These are phyloP conservation scores for Glossophaga mutica DNA, from an alignment of 2,797 vertebrate species.

Conservation along the genomic window DNA sequence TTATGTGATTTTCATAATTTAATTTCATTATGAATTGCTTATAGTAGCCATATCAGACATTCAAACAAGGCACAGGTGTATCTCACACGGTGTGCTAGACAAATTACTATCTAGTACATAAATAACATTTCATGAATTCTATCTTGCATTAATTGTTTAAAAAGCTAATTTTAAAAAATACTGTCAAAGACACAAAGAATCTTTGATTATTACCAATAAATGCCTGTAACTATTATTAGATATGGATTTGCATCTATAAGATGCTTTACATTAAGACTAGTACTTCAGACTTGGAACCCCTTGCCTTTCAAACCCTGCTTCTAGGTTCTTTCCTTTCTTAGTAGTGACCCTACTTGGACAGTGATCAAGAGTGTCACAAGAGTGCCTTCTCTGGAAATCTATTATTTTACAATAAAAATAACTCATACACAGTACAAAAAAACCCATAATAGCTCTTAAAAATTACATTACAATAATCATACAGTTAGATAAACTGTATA, in stretches of 20 bases:
- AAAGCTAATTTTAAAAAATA: background rate
- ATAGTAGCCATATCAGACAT: background rate
- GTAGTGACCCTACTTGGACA: background rate
- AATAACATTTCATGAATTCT: background rate
- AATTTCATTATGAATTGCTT: constrained; percentile 1
- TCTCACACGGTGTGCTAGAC: background rate
- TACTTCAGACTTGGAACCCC: background rate
- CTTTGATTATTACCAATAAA: background rate
- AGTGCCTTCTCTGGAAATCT: background rate
- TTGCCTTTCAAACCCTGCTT: background rate
- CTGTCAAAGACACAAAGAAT: background rate
- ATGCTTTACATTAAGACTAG: background rate
- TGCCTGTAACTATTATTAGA: background rate
- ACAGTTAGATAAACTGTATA: background rate
- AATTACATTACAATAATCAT: background rate
- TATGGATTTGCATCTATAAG: background rate
- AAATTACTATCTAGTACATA: background rate
- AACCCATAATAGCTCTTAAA: background rate
- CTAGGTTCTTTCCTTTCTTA: background rate
- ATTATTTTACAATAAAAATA: constrained; percentile 17
- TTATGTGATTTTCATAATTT: background rate
- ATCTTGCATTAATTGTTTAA: background rate
- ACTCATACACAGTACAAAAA: background rate
- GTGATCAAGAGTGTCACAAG: background rate
- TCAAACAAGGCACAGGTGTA: background rate